These are phyloP conservation scores for Arnoldichthys spilopterus DNA, from an alignment of 2,797 vertebrate species.

Conservation along the genomic window DNA sequence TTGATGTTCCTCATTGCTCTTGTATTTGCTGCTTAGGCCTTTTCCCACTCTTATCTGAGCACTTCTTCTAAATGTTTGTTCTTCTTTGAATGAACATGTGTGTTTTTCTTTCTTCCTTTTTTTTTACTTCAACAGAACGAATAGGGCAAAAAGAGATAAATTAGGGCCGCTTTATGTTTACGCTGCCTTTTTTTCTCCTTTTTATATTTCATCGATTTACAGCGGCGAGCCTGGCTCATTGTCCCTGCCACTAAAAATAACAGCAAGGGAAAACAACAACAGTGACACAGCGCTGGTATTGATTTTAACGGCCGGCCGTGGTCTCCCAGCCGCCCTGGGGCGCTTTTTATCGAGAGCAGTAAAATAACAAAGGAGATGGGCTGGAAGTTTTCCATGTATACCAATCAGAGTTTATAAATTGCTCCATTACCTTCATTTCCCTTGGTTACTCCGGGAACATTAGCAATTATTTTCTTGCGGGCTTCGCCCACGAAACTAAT, in stretches of 20 bases:
- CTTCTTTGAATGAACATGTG: constrained; percentile 57
- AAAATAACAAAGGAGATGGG: constrained; percentile 80
- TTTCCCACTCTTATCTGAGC: constrained; percentile 38
- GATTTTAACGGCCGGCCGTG: constrained; percentile 76
- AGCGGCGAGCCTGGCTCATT: constrained; percentile 67
- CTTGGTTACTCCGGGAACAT: constrained; percentile 84
- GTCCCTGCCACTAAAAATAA: constrained; percentile 76
- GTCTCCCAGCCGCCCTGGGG: constrained; percentile 67
- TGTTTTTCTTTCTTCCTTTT: constrained; percentile 20
- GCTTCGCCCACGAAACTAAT: constrained; percentile 83
- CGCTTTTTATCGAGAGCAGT: constrained; percentile 78
- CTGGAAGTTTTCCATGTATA: constrained; percentile 85
- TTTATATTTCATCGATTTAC: constrained; percentile 79
- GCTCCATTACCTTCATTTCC: constrained; percentile 85
- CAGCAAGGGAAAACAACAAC: constrained; percentile 71
- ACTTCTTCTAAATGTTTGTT: constrained; percentile 38
- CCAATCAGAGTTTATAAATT: constrained; percentile 86
- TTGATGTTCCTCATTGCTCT: background rate
- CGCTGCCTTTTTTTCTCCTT: constrained; percentile 55
- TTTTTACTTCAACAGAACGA: constrained; percentile 58
- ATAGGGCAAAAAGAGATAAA: constrained; percentile 68
- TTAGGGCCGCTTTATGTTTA: constrained; percentile 63
- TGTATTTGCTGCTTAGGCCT: constrained; percentile 36
- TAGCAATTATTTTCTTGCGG: constrained; percentile 86
- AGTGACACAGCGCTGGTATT: constrained; percentile 74